Base-by-base conservation (phyloP, 2,113 vertebrate species). In the Ascaphus truei region DNA sequence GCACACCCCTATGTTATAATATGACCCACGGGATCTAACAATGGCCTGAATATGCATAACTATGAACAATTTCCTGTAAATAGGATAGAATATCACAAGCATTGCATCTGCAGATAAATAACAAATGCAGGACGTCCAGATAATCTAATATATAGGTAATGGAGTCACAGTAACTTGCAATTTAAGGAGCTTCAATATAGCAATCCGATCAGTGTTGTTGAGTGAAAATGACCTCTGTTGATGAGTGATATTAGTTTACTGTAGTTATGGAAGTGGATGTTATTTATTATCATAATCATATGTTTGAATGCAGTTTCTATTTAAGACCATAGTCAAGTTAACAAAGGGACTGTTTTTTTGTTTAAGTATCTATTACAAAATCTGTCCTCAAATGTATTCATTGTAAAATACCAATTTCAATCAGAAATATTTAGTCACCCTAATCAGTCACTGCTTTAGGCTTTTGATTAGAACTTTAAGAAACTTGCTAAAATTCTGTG, bases 211-310 rank as follows among this genome's bases (percentile, higher is more conserved):
- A 30, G 25, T 29, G 31, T 15, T 43, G 62, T 55, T 55, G 48
- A 55, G 62, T 41, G 30, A 25, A 55, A 41, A 65, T 53, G 50
- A 26, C 29, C 52, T 57, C 20, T 57, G 20, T 22, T 22, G 41
- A 47, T 57, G 64, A 68, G 39, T 57, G 39, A 56, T 68, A 47
- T 68, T 23, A 68, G 20, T 57, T 57, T 41, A 43, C 50, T 45
- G n/a, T 30, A 26, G 29, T 26, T 47, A 68, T 57, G 52, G 20
- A 29, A 68, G 48, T 18, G 53, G 39, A 56, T 68, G 18, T 66
- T 47, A 68, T 68, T 68, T 68, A 68, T 45, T 33, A 58, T 68
- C 52, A n/a, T n/a, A n/a, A n/a, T n/a, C n/a, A n/a, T n/a, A n/a
- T 68, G 52, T 26, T 57, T 57, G 50, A 65, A 25, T 41, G 33